Evolutionary conservation across 2,797 vertebrate genomes (phyloP), one percentile per base, ranked within the genome.

Genomic region (Acanthiza pusilla): DNA sequence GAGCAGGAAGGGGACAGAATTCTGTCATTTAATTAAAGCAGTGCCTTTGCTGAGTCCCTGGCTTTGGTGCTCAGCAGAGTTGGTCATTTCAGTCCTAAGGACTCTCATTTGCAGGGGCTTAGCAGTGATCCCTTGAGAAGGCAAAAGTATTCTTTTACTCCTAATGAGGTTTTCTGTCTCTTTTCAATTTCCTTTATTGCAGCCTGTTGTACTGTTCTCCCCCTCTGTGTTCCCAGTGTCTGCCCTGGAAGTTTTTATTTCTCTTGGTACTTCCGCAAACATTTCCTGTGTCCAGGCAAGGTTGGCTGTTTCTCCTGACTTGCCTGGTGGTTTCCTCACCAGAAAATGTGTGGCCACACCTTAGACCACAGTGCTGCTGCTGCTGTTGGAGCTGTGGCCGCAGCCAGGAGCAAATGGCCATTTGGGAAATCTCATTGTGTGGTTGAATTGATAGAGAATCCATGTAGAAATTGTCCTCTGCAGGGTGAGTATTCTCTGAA

Each of bases 121-220:
- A 62, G 47, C 38, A 76, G 22, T 19, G 55, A 73, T 70, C 55
- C 87, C 86, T 70, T 1, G 63, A 76, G 86, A 79, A 89, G 71
- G 40, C 51, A 20, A 0, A 58, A 87, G 32, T 62, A 54, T 66
- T 92, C 43, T 76, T 72, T 82, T 42, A 32, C 63, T 86, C 34
- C 45, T 77, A 61, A 72, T 88, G 71, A 91, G 71, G 16, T 82
- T 91, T 95, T 89, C 66, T 73, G 36, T 54, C 81, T 87, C 76
- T 90, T 89, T 92, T 68, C 88, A n/a, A 7, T 96, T 81, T 94
- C 77, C 74, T 89, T 78, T 70, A 86, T 86, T 91, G 7, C 60
- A 34, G 25, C 40, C 21, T 32, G 20, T 55, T 62, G 26, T 43
- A 11, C 48, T 65, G 42, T 9, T 58, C 55, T 92, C 22, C 26